Evolutionary conservation across 2,113 vertebrate genomes (phyloP), one percentile per base, ranked within the genome.

Genomic region (Podarcis raffonei): DNA sequence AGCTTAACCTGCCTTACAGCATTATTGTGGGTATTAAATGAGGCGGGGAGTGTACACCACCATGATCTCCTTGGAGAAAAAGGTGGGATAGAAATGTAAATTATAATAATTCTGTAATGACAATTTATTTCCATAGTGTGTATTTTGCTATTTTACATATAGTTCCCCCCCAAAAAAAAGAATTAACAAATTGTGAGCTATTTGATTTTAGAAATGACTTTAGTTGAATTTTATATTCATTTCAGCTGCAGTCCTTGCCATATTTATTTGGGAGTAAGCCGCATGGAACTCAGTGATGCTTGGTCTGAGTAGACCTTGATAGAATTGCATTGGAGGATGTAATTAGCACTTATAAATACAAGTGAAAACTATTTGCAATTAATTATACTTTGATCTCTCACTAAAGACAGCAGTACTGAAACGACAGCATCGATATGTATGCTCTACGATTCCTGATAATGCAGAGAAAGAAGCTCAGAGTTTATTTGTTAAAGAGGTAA

Each of bases 401-500:
- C 53, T 79, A 39, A 96, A 99, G 99, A 99, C 98, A 53, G 97
- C 96, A 22, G 97, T 97, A 81, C 66, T 99, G 95, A 97, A 97
- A 85, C 97, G 98, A 1, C 98, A 99, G 89, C 98, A 97, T 85
- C 97, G 98, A 66, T 99, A 99, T 2, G n/a, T 98, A 32, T 96
- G 90, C 91, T 97, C 98, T n/a, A 98, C 98, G 0, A 97, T 99
- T 93, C 98, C 99, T 85, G 97, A 97, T 66, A 98, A 98, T 1
- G 99, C 99, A 16, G 98, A 98, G 91, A 97, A 97, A 89, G 98
- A 98, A 62, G 98, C 98, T 15, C 98, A 99, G 89, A 99, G 98
- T 93, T 96, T 99, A 71, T 99, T 99, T 91, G 99, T 99, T 75
- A 99, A 98, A 87, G 99, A 99, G 98, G 99, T 99, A 96, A 96